Conservation (phyloP, 2,888 invertebrate species). For the Tuta absoluta region DNA sequence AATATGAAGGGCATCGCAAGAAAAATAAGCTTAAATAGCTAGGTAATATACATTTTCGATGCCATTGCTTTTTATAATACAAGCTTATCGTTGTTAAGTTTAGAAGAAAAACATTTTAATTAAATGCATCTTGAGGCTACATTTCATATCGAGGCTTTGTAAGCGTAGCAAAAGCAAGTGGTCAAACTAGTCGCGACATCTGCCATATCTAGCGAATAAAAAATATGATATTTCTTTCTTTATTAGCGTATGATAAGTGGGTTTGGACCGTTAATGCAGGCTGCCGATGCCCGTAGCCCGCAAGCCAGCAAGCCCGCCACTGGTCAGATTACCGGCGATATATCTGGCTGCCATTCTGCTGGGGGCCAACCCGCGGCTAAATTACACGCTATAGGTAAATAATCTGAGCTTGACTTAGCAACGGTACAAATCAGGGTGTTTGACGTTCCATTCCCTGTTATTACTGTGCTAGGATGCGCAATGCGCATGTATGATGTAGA, state of each 20-base stretch:
- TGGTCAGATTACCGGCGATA: conserved; percentile 24
- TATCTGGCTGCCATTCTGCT: conserved; percentile 17
- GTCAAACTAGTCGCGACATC: conserved; percentile 45
- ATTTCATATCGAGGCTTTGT: conserved; percentile 15
- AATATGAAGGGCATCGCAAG: conserved; percentile 5
- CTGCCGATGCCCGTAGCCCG: conserved; percentile 15
- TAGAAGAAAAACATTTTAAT: conserved; percentile 20
- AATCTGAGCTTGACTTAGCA: conserved; percentile 20
- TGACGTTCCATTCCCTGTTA: conserved; percentile 8
- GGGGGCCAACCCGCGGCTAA: conserved; percentile 18
- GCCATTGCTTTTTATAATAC: neutral
- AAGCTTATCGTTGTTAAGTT: neutral
- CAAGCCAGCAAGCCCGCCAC: neutral
- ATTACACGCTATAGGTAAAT: conserved; percentile 21
- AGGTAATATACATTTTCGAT: neutral
- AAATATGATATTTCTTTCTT: conserved; percentile 27
- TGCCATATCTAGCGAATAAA: conserved; percentile 41
- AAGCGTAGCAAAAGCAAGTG: conserved; percentile 30
- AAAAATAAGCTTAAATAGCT: neutral
- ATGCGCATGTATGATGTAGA: neutral
- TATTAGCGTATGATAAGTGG: conserved; percentile 30
- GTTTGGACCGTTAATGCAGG: conserved; percentile 27
- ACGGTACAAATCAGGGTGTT: conserved; percentile 14
- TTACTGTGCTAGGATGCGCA: neutral
- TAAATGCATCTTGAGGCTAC: conserved; percentile 19